A percentile compares a stretch with the other conserved stretches of the same genome.
Evolutionary conservation across 2,888 invertebrate species (phyloP).

Genomic region (Chrysolina haemoptera): DNA sequence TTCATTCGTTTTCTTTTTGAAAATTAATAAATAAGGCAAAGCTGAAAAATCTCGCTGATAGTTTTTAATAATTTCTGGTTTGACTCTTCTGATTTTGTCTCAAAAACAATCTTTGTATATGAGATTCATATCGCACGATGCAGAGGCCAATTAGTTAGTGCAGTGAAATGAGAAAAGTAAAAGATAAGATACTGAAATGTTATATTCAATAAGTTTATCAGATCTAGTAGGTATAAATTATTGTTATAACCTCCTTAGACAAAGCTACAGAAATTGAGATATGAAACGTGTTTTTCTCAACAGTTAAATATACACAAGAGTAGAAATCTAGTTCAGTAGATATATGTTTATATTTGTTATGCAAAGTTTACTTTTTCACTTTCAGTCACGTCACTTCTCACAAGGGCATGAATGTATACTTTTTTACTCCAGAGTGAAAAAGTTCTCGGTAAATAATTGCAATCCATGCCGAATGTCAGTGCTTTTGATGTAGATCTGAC

Average conservation of each 20-base stretch:
- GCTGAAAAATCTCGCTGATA: too few relatives aligned
- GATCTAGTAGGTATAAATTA: neutral
- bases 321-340: slow-evolving; percentile 7
- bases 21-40: too few relatives aligned
- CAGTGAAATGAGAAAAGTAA: neutral
- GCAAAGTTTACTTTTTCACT: neutral
- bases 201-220: neutral
- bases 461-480: too few relatives aligned
- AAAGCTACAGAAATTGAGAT: slow-evolving; percentile 7
- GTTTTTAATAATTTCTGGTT: too few relatives aligned
- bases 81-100: too few relatives aligned
- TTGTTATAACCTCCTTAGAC: neutral
- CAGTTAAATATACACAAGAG: neutral
- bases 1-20: too few relatives aligned
- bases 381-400: neutral
- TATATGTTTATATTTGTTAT: neutral
- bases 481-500: too few relatives aligned
- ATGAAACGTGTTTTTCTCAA: neutral
- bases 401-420: too few relatives aligned
- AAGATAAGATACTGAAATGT: neutral
- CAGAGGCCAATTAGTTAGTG: too few relatives aligned
- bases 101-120: too few relatives aligned
- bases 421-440: too few relatives aligned
- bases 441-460: too few relatives aligned
- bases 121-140: neutral